These are phyloP conservation scores for Thamnophis sirtalis DNA, from an alignment of 2,113 vertebrate genomes.

Conservation along the genomic window DNA sequence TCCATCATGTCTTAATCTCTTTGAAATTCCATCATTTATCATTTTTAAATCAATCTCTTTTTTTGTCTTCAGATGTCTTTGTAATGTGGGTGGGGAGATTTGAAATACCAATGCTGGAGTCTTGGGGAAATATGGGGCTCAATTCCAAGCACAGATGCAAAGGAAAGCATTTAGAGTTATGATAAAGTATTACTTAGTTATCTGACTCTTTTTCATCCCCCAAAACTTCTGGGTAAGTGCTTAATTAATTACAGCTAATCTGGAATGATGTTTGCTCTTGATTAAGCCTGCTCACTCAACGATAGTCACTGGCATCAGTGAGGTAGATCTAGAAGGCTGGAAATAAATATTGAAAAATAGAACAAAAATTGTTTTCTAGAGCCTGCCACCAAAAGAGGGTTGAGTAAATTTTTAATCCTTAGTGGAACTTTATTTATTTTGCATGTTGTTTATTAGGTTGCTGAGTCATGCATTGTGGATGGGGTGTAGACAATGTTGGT, in stretches of 20 bases:
- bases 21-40: too few relatives aligned
- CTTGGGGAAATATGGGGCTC: neutral
- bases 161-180: neutral
- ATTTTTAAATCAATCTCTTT: too few relatives aligned
- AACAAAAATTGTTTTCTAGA: neutral
- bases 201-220: neutral
- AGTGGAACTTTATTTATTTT: neutral
- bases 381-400: neutral
- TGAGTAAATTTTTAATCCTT: neutral
- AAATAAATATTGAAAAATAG: neutral
- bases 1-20: too few relatives aligned
- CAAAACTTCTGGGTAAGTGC: constrained; percentile 10
- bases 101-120: neutral
- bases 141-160: neutral
- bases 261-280: neutral
- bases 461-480: neutral
- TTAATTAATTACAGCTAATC: neutral
- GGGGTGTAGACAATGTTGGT: too few relatives aligned
- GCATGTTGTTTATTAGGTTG: neutral
- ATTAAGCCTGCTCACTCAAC: neutral
- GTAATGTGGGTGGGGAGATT: neutral
- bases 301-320: neutral
- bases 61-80: neutral
- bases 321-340: neutral
- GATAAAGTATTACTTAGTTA: neutral